Evolutionary conservation across 2,113 vertebrate species (phyloP).

Genomic region (Hucho hucho): DNA sequence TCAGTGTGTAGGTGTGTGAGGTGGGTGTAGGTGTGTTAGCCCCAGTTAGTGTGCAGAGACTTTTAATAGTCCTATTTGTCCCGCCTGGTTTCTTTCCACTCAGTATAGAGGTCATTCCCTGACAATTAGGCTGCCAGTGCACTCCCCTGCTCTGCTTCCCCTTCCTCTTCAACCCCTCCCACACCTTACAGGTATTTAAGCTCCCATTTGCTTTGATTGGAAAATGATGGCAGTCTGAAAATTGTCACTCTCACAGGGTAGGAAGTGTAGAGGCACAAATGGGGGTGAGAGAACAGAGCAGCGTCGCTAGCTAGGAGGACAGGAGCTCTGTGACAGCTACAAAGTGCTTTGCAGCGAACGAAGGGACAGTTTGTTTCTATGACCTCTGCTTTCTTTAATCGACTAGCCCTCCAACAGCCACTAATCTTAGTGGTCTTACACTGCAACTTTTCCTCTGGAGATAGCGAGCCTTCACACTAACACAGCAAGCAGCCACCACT

Average conservation of each 20-base stretch:
- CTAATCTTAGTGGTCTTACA: conserved; percentile 58
- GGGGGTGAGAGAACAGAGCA: conserved; percentile 20
- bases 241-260: conserved; percentile 2
- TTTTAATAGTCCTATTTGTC: conserved; percentile 54
- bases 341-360: conserved; percentile 52
- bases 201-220: conserved; percentile 10
- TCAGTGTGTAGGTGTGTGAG: background rate
- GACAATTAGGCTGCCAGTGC: conserved; percentile 18
- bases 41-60: conserved; percentile 34
- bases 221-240: conserved; percentile 9
- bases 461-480: conserved; percentile 54
- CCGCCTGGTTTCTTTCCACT: conserved; percentile 35
- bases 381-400: conserved; percentile 52
- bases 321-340: conserved; percentile 63
- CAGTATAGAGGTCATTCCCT: conserved; percentile 50
- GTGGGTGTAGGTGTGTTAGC: conserved; percentile 40
- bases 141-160: background rate
- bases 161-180: background rate
- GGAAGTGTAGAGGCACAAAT: background rate
- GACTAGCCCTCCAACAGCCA: conserved; percentile 59
- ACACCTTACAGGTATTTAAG: conserved; percentile 2
- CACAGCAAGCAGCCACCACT: background rate
- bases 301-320: conserved; percentile 36
- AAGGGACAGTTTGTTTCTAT: conserved; percentile 66
- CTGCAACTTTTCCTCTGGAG: conserved; percentile 53